Evolutionary conservation across 2,888 invertebrate species (phyloP), one percentile per base, ranked within the genome.

Genomic region (Nomada fabriciana): DNA sequence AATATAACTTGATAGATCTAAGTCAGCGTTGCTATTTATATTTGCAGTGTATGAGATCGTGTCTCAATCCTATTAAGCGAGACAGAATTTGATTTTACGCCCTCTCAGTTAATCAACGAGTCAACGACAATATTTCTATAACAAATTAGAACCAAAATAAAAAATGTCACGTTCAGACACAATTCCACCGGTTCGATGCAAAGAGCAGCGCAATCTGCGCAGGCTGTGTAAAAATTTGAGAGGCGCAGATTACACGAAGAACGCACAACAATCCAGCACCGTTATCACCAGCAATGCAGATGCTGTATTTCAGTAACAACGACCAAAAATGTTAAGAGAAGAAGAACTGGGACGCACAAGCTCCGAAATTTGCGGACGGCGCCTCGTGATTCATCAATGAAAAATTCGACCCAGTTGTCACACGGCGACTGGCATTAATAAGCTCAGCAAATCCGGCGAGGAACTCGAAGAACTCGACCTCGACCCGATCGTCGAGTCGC

Each of bases 331-430:
- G 65, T 73, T 23, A 67, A 29, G 50, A 15, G 61, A 80, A 52
- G 23, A 75, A 72, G 80, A 87, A 83, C 55, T 83, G 83, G 87
- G 81, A 76, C 88, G 77, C 73, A 25, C 29, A 57, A 70, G 83
- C 63, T 60, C 60, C 77, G 80, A 80, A 88, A 83, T 85, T 68
- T 69, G 76, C 60, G 72, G 72, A 50, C 81, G 86, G 83, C 82
- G 80, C 76, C 81, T 80, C 82, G 74, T 89, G 88, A 87, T 83
- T 87, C 88, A 87, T 86, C 86, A 84, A 89, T 84, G 88, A 89
- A 86, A 86, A 78, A 86, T 89, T 79, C 86, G 88, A 83, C 86
- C 88, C 78, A 81, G 80, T 86, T 88, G 84, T 88, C 83, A 82
- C 67, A 52, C 20, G 64, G 67, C 65, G 61, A 50, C 70, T 67